Base-by-base conservation (phyloP, 2,888 invertebrate species). In the Cryptophagus acutangulus region DNA sequence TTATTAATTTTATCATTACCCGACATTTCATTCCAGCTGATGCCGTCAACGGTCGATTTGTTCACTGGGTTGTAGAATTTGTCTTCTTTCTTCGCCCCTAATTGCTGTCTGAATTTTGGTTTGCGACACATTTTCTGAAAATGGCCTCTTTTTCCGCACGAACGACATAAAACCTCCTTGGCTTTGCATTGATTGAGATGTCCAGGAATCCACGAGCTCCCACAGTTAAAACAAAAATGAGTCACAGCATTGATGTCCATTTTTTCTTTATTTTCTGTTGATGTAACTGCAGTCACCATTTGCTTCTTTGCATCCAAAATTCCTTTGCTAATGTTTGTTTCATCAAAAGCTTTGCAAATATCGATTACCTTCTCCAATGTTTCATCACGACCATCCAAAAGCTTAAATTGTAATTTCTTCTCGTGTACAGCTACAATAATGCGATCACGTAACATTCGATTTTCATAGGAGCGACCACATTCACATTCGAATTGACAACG, bases 271-370 rank as follows among this genome's bases (percentile, higher is more conserved):
- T n/a, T n/a, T n/a, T 6, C n/a, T 8, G 3, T 3, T 8, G 4
- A 6, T 26, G 26, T 6, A 5, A 20, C 9, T 6, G 6, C 9
- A 5, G 20, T 9, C 3, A 26, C 26, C n/a, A 13, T n/a, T 26
- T 26, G 26, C 12, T 31, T 15, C 8, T 12, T 29, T 15, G 3
- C 16, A 6, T 31, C 15, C 12, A 31, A 15, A 3, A 31, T 3
- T 5, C 3, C 12, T 31, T 31, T 31, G 31, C 16, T 13, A 2
- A n/a, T 16, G 3, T 3, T 31, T 31, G 31, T 16, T 4, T 5
- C 31, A 15, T 31, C 31, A n/a, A 31, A 31, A 3, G 15, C 14
- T 13, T 31, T 31, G n/a, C 31, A 31, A n/a, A 3, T 16, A 15
- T 31, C 31, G 15, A 16, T 31, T 16, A 31, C 31, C 3, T 31